Conservation (phyloP, 2,888 invertebrate species). For the Eutolmus rufibarbis region DNA sequence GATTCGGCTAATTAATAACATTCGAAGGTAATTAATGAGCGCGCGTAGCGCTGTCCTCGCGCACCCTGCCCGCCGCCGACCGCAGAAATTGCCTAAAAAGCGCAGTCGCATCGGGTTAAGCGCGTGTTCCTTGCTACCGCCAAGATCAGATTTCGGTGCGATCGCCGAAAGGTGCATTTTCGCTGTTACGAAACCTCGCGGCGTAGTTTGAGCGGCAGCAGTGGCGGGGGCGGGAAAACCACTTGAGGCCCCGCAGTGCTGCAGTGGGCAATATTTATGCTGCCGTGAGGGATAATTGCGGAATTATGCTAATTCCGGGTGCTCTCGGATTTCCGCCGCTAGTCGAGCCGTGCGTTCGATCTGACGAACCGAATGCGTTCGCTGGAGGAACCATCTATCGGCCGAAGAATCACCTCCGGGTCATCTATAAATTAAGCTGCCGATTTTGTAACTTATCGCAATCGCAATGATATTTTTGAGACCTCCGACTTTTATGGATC, state of each 20-base stretch:
- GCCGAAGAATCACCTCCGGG: not conserved
- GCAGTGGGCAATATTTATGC: not conserved
- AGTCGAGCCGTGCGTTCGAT: not conserved
- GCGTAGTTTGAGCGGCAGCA: not conserved
- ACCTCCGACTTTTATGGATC: conserved; percentile 1
- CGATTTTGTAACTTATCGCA: conserved; percentile 15
- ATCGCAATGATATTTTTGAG: not conserved
- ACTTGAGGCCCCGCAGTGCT: not conserved
- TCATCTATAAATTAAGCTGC: conserved; percentile 29
- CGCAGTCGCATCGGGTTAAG: not conserved
- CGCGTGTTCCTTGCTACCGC: not conserved
- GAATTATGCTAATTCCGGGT: conserved; percentile 29
- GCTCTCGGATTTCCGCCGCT: not conserved
- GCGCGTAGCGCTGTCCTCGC: not conserved
- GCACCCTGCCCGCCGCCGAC: not conserved
- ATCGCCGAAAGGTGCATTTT: conserved; percentile 8
- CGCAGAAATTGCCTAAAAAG: not conserved
- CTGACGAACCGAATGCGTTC: not conserved
- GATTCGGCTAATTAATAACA: conserved; percentile 26
- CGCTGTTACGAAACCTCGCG: not conserved
- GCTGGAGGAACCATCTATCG: not conserved
- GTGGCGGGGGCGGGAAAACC: not conserved
- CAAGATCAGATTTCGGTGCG: conserved; percentile 10
- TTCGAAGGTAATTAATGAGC: conserved; percentile 32
- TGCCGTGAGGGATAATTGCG: conserved; percentile 10